Base-by-base conservation (phyloP, 2,113 vertebrate genomes). In the Scomber colias region DNA sequence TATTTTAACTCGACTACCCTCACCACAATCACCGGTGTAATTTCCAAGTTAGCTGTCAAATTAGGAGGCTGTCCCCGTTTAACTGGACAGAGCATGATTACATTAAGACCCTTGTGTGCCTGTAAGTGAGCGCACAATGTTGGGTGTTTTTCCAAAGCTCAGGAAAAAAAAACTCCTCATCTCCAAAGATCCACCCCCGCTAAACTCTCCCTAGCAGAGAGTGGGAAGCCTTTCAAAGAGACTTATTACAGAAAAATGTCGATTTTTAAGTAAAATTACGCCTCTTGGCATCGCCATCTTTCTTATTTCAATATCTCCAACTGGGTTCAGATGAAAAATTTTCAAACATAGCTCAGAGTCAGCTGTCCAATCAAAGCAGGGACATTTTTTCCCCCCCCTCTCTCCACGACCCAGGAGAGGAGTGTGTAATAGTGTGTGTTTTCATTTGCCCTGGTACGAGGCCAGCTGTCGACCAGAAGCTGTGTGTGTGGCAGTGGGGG, bases 401-500 rank as follows among this genome's bases (percentile, higher is more conserved):
- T 14, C 49, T 46, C 49, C 35, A 53, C 10, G 35, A 79, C 85
- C 79, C 83, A 73, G 74, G 80, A 90, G 79, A 87, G 68, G 65
- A 87, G 83, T 81, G 78, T 87, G 87, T 89, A 87, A 83, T 83
- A 84, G 85, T 83, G 88, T 86, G 87, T 92, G 93, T 94, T 94
- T 93, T 94, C 90, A 89, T 94, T 94, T 91, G 84, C 89, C 88
- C 82, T 90, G 89, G 89, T 92, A 82, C 60, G 73, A 87, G 91
- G 91, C 92, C 94, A 95, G 94, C 94, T 95, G 94, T 95, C 92
- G 91, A 75, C 78, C 83, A 44, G 85, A 27, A 75, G 84, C 90
- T 92, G 91, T 94, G 92, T 95, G 93, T 95, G 94, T 87, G 90
- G 86, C 68, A 62, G 84, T 61, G 72, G 73, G 65, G 82, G 75